These are phyloP conservation scores for Probaryconus sp. DNA, from an alignment of 1,140 invertebrate genomes.

Conservation along the genomic window DNA sequence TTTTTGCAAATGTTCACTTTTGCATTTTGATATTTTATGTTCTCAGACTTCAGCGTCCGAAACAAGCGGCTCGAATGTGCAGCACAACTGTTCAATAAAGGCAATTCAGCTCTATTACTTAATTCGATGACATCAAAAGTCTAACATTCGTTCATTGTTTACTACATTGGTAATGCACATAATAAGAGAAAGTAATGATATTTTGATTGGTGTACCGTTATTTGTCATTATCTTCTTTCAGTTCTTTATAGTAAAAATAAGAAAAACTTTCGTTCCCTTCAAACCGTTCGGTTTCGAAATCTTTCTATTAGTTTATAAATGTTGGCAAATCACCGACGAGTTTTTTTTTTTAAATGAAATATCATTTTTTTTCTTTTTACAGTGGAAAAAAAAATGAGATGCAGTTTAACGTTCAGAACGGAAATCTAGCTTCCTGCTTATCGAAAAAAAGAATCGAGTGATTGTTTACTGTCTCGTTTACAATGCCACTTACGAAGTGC, in stretches of 20 bases:
- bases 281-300: too few species aligned
- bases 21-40: too few species aligned
- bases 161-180: constrained; percentile 33
- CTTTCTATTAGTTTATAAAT: too few species aligned
- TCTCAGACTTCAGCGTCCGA: too few species aligned
- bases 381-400: not conserved
- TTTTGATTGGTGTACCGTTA: constrained; percentile 31
- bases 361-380: not conserved
- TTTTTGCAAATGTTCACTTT: too few species aligned
- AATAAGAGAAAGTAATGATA: constrained; percentile 42
- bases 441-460: constrained; percentile 58
- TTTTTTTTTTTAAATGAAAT: not conserved
- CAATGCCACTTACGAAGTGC: constrained; percentile 52
- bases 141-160: constrained; percentile 32
- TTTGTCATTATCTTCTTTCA: constrained; percentile 30
- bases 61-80: constrained; percentile 5
- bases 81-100: constrained; percentile 35
- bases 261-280: too few species aligned
- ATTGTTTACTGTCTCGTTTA: constrained; percentile 42
- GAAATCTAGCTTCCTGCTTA: constrained; percentile 61
- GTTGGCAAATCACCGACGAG: too few species aligned
- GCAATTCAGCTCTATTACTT: constrained; percentile 41
- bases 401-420: constrained; percentile 21
- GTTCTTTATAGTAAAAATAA: not conserved
- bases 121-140: constrained; percentile 40